Conservation (phyloP, 2,888 invertebrate species). For the Smittia sp. region DNA sequence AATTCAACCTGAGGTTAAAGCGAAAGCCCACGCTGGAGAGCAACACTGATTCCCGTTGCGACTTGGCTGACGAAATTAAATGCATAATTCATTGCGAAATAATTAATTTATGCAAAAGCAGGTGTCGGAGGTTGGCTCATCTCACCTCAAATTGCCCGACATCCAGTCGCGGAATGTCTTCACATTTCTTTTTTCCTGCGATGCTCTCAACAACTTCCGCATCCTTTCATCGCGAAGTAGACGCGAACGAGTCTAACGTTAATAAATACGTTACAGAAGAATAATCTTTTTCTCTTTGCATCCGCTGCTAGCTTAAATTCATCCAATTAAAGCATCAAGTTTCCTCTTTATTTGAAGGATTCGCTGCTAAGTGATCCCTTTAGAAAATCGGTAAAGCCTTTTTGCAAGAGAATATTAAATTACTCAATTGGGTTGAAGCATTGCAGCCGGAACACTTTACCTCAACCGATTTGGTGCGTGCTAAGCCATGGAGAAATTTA, state of each 20-base stretch:
- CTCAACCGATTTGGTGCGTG: not conserved
- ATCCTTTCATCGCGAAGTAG: not conserved
- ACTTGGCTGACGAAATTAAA: not conserved
- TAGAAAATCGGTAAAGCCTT: not conserved
- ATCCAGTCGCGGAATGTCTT: not conserved
- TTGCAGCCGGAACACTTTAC: not conserved
- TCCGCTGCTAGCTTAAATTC: not conserved
- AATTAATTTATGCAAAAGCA: conserved; percentile 22
- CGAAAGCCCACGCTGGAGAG: no score
- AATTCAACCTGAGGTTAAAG: no score
- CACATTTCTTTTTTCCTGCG: not conserved
- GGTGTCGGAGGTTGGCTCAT: not conserved
- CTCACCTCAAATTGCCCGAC: not conserved
- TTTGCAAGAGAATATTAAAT: conserved; percentile 3
- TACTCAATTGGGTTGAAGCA: not conserved
- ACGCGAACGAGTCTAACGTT: not conserved
- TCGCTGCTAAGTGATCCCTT: not conserved
- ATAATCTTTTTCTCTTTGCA: not conserved
- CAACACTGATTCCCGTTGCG: not conserved
- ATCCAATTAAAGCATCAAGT: conserved; percentile 37
- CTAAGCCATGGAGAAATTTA: not conserved
- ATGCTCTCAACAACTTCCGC: conserved; percentile 9
- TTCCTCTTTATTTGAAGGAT: conserved; percentile 13
- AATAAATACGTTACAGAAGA: conserved; percentile 11
- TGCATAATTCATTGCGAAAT: conserved; percentile 14